Percentiles rank a stretch among this genome's conserved stretches.
Conservation (phyloP, 1,140 invertebrate genomes). For the Leucophenga varia region DNA sequence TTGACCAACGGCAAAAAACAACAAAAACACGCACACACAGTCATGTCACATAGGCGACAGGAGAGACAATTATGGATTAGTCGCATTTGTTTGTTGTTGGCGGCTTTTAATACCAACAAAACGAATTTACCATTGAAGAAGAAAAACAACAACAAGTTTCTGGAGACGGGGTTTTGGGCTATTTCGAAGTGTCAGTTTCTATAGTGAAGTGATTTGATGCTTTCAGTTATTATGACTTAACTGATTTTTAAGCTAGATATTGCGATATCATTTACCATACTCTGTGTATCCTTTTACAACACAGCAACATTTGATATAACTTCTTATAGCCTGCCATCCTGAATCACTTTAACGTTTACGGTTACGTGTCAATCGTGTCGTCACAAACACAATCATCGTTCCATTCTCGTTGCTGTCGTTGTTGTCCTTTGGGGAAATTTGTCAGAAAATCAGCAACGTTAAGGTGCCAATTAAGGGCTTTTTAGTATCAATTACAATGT, state of each 20-base stretch:
- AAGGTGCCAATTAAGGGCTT: slow-evolving; percentile 56
- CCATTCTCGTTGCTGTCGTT: slow-evolving; percentile 22
- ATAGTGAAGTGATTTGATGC: too few relatives aligned
- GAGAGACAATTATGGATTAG: slow-evolving; percentile 54
- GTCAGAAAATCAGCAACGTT: slow-evolving; percentile 54
- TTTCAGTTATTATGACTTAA: too few relatives aligned
- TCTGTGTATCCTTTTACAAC: too few relatives aligned
- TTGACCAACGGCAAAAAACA: slow-evolving; percentile 30
- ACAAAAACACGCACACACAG: not conserved
- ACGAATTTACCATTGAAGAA: not conserved
- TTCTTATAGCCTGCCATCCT: too few relatives aligned
- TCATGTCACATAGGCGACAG: not conserved
- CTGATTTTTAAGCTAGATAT: too few relatives aligned
- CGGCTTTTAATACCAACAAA: slow-evolving; percentile 4
- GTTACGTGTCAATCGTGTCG: too few relatives aligned
- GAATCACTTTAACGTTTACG: not conserved
- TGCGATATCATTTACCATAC: too few relatives aligned
- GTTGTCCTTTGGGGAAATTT: slow-evolving; percentile 53
- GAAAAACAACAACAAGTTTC: too few relatives aligned
- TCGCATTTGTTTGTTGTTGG: slow-evolving; percentile 42
- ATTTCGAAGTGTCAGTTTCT: too few relatives aligned
- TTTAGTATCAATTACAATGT: slow-evolving; percentile 56
- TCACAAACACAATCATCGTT: too few relatives aligned
- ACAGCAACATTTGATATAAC: too few relatives aligned
- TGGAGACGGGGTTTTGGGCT: too few relatives aligned